phyloP scores from a whole-genome alignment of 1,140 invertebrate genomes.

The Macrostomum lignano region DNA sequence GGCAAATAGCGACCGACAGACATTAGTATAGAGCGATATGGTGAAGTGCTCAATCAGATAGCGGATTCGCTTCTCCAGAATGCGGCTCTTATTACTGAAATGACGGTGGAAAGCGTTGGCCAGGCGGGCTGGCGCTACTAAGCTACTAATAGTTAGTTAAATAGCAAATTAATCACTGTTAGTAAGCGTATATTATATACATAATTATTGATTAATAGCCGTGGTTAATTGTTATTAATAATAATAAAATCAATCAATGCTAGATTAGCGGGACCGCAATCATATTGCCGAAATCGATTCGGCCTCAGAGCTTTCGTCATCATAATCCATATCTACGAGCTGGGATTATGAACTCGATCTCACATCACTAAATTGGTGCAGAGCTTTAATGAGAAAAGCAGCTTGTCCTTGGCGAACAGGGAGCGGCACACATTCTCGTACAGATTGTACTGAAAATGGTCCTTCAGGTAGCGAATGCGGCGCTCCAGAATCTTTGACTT shows the following conservation, averaged over 20 bases:
- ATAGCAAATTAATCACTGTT: too few species aligned
- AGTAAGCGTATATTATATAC: too few species aligned
- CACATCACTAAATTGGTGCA: slow-evolving; percentile 2
- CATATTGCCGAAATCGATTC: too few species aligned
- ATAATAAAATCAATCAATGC: not conserved
- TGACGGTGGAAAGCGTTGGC: too few species aligned
- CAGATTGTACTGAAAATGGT: slow-evolving; percentile 26
- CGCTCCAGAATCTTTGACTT: slow-evolving; percentile 28
- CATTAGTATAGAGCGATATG: slow-evolving; percentile 27
- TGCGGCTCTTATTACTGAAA: too few species aligned
- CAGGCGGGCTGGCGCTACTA: too few species aligned
- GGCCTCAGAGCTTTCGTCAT: too few species aligned
- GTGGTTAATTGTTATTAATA: slow-evolving; percentile 2
- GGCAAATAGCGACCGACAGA: slow-evolving; percentile 27
- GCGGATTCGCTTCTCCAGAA: slow-evolving; percentile 20
- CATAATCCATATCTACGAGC: too few species aligned
- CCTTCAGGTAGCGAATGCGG: slow-evolving; percentile 22
- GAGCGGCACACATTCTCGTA: slow-evolving; percentile 27
- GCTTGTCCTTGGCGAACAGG: slow-evolving; percentile 24
- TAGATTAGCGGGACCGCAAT: too few species aligned
- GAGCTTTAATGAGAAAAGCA: slow-evolving; percentile 22
- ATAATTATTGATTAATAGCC: too few species aligned
- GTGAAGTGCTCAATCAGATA: slow-evolving; percentile 29
- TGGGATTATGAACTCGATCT: slow-evolving; percentile 2
- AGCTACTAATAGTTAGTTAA: too few species aligned